A percentile compares a stretch with the other conserved stretches of the same genome.
Conservation (phyloP, 1,140 invertebrate species). For the Doryteuthis pealeii region DNA sequence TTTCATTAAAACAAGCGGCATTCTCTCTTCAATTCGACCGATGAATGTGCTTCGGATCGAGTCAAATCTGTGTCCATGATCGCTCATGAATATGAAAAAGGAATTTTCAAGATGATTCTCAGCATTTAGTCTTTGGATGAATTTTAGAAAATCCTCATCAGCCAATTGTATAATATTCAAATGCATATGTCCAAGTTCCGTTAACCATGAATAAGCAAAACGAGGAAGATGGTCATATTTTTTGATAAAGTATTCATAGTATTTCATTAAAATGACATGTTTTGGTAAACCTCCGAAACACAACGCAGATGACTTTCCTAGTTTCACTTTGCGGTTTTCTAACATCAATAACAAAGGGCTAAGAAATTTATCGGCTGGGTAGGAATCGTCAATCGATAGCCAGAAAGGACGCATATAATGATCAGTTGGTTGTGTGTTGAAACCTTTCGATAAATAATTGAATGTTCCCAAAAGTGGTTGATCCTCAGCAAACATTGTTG, state of each 20-base stretch:
- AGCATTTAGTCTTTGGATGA: constrained; percentile 14
- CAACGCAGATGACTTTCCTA: constrained; percentile 17
- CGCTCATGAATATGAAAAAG: constrained; percentile 23
- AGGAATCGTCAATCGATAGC: constrained; percentile 30
- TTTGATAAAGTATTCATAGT: neutral
- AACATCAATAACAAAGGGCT: neutral
- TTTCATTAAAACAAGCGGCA: constrained; percentile 21
- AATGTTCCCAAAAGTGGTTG: constrained; percentile 33
- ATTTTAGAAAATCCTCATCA: constrained; percentile 19
- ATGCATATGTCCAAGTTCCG: constrained; percentile 25
- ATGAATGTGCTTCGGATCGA: constrained; percentile 14
- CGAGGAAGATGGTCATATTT: constrained; percentile 4
- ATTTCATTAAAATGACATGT: constrained; percentile 17
- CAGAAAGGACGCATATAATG: constrained; percentile 45
- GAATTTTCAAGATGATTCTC: constrained; percentile 20
- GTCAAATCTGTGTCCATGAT: constrained; percentile 22
- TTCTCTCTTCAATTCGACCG: constrained; percentile 24
- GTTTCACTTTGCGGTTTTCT: neutral
- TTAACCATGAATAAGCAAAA: constrained; percentile 17
- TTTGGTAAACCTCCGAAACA: constrained; percentile 19
- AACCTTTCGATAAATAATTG: constrained; percentile 38
- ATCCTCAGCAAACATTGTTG: constrained; percentile 41
- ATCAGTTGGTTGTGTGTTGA: constrained; percentile 35
- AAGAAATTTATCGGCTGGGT: neutral
- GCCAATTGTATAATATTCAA: constrained; percentile 21